A percentile compares a stretch with the other conserved stretches of the same genome.
Evolutionary conservation across 2,888 invertebrate species (phyloP).

Genomic region (Melanostoma mellinum): DNA sequence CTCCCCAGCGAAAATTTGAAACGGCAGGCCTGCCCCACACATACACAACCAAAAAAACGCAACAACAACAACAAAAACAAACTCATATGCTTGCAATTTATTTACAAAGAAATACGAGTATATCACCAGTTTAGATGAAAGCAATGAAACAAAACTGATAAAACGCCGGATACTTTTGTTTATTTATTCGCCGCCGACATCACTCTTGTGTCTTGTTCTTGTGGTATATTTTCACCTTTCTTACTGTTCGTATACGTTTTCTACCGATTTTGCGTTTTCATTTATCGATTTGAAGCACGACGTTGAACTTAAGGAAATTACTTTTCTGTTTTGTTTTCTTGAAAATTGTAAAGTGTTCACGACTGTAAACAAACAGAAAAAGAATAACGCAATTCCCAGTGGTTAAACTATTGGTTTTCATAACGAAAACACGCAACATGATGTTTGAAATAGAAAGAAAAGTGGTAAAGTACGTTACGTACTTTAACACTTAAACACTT

Average conservation of each 20-base stretch:
- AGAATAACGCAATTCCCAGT: no score
- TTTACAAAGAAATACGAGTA: constrained; percentile 7
- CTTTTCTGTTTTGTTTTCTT: constrained; percentile 5
- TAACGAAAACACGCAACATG: no score
- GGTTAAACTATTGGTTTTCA: no score
- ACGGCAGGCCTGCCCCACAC: no score
- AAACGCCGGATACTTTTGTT: constrained; percentile 37
- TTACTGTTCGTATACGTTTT: constrained; percentile 28
- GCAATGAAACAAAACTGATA: constrained; percentile 16
- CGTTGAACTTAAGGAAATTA: neutral
- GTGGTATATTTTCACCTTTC: neutral
- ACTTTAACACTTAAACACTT: no score
- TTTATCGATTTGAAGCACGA: constrained; percentile 30
- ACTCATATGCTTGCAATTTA: constrained; percentile 37
- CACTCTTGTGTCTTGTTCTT: constrained; percentile 32
- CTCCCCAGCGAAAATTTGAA: no score
- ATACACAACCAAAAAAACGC: no score
- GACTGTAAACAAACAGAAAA: no score
- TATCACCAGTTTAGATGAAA: constrained; percentile 8
- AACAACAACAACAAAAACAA: constrained; percentile 1
- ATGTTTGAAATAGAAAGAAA: no score
- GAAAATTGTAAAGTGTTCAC: constrained; percentile 5
- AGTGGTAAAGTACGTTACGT: no score
- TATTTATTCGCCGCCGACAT: constrained; percentile 34
- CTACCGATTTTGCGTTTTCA: constrained; percentile 46